Evolutionary conservation across 2,113 vertebrate species (phyloP).

Genomic region (Syngnathoides biaculeatus): DNA sequence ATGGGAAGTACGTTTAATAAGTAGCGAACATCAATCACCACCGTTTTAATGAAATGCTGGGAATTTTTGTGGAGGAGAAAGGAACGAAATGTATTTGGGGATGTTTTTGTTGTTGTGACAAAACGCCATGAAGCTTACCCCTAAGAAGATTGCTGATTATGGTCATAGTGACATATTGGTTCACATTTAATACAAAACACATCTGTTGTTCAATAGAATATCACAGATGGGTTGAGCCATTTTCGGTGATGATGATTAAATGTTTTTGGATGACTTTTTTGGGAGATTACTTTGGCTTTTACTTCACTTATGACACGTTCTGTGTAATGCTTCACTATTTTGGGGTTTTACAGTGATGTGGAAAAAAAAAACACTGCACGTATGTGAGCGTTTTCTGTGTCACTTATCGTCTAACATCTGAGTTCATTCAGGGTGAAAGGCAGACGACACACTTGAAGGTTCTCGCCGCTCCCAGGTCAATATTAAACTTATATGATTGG

Average conservation of each 20-base stretch:
- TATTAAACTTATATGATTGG: not conserved
- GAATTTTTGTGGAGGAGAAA: not conserved
- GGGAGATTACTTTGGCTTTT: not conserved
- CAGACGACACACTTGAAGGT: not conserved
- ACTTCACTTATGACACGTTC: not conserved
- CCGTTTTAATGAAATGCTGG: not conserved
- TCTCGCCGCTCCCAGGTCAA: not conserved
- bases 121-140: not conserved
- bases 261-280: not conserved
- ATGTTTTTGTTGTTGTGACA: not conserved
- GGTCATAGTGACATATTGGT: not conserved
- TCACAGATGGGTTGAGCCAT: not conserved
- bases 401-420: not conserved
- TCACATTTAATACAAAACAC: not conserved
- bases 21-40: not conserved
- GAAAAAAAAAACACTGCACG: not conserved
- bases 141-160: constrained; percentile 5
- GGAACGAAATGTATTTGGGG: not conserved
- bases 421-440: not conserved
- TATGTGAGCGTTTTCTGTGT: not conserved
- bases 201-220: not conserved
- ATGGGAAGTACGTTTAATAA: not conserved
- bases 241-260: not conserved
- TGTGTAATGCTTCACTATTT: not conserved
- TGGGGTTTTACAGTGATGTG: not conserved